Evolutionary conservation across 92 coral and sea anemone genomes (phyloP).

Genomic region (Epizoanthus scotinus): DNA sequence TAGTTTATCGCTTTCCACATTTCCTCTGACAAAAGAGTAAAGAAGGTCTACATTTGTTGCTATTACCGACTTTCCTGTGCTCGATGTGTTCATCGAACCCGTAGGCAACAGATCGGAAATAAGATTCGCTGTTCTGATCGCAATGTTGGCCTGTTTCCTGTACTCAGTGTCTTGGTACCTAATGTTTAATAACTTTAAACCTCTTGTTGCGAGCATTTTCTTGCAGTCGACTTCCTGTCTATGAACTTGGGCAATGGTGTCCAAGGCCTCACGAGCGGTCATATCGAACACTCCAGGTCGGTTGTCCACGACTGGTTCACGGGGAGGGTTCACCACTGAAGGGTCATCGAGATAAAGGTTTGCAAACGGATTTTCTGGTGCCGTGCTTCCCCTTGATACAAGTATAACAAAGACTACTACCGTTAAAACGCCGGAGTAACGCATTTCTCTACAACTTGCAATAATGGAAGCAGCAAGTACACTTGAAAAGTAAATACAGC

Average conservation of each 20-base stretch:
- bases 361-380: neutral
- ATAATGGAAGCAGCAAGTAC: conserved; percentile 14
- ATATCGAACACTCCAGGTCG: conserved; percentile 71
- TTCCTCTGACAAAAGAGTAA: conserved; percentile 67
- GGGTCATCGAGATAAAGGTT: conserved; percentile 45
- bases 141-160: conserved; percentile 71
- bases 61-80: conserved; percentile 47
- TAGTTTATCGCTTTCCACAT: conserved; percentile 74
- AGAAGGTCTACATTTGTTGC: conserved; percentile 56
- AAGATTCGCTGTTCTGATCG: conserved; percentile 79
- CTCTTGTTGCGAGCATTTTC: conserved; percentile 70
- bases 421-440: neutral
- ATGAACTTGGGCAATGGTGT: conserved; percentile 70
- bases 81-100: conserved; percentile 54
- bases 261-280: conserved; percentile 75
- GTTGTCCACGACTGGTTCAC: conserved; percentile 63
- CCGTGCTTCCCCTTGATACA: neutral
- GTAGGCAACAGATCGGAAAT: conserved; percentile 76
- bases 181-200: conserved; percentile 65
- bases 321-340: conserved; percentile 65
- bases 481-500: conserved; percentile 22
- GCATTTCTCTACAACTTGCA: conserved; percentile 1
- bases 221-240: conserved; percentile 72
- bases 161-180: conserved; percentile 77
- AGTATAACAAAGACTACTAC: neutral